A percentile compares a stretch with the other conserved stretches of the same genome.
Evolutionary conservation across 1,140 invertebrate genomes (phyloP).

Genomic region (Psilanteris sp.): DNA sequence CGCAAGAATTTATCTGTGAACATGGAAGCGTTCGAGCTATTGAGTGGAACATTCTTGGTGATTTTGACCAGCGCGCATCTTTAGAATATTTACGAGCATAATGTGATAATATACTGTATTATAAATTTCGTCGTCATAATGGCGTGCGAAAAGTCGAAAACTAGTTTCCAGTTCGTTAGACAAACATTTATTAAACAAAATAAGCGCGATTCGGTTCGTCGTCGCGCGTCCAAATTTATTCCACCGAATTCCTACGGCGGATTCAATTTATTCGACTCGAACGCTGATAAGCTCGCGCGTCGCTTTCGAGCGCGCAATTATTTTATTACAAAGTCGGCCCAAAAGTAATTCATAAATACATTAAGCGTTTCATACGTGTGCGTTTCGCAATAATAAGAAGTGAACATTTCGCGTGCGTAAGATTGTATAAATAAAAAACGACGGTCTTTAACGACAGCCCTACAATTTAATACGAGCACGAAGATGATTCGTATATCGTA

Average conservation of each 20-base stretch:
- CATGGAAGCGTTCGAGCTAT: constrained; percentile 60
- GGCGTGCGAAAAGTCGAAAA: constrained; percentile 47
- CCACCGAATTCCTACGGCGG: too few species aligned
- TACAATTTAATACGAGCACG: constrained; percentile 60
- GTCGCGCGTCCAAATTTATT: too few species aligned
- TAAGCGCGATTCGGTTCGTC: constrained; percentile 1
- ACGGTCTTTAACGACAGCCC: constrained; percentile 50
- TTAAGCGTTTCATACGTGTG: constrained; percentile 1
- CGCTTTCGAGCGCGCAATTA: too few species aligned
- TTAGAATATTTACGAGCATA: constrained; percentile 59
- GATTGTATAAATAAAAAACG: constrained; percentile 27
- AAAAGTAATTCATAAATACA: constrained; percentile 4
- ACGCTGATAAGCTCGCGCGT: too few species aligned
- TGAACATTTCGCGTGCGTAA: constrained; percentile 24
- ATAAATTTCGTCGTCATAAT: constrained; percentile 59
- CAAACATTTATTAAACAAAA: constrained; percentile 3
- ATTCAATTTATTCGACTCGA: too few species aligned
- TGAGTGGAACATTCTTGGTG: constrained; percentile 57
- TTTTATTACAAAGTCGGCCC: too few species aligned
- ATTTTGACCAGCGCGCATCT: constrained; percentile 54
- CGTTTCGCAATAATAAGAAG: constrained; percentile 28
- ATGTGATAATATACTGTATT: constrained; percentile 55
- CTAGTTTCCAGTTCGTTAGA: constrained; percentile 40
- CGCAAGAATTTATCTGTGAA: constrained; percentile 61
- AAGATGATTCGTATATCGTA: constrained; percentile 43